These are phyloP conservation scores for Euura saliciscinereae DNA, from an alignment of 1,140 invertebrate genomes.

Conservation along the genomic window DNA sequence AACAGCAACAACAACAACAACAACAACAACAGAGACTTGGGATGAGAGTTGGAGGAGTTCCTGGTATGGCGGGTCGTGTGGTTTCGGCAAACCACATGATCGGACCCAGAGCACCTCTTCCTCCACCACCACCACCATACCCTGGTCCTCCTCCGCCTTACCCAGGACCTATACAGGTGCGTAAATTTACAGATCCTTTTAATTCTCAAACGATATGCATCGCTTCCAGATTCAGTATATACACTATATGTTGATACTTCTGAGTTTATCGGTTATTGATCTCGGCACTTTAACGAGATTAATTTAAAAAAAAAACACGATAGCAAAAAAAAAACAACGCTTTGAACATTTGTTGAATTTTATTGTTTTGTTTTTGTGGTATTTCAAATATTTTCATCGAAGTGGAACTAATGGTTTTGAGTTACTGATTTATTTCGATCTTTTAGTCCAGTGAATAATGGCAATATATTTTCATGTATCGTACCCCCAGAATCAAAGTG, in stretches of 20 bases:
- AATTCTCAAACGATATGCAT: conserved; percentile 36
- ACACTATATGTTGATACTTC: conserved; percentile 33
- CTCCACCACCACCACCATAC: conserved; percentile 66
- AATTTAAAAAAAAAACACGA: too few relatives aligned
- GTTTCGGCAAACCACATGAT: conserved; percentile 56
- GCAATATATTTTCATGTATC: too few relatives aligned
- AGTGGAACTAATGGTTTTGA: too few relatives aligned
- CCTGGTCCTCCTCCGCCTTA: conserved; percentile 68
- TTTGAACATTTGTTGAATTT: conserved; percentile 27
- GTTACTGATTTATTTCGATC: too few relatives aligned
- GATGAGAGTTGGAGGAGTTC: conserved; percentile 48
- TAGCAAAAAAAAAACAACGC: conserved; percentile 10
- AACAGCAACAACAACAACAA: conserved; percentile 27
- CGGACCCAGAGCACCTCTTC: conserved; percentile 55
- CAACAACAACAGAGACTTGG: conserved; percentile 47
- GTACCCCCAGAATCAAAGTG: too few relatives aligned
- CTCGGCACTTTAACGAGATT: neutral
- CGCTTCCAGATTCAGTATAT: conserved; percentile 43
- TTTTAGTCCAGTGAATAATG: too few relatives aligned
- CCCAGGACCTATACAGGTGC: conserved; percentile 60
- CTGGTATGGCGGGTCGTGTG: conserved; percentile 48
- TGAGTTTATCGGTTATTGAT: conserved; percentile 21
- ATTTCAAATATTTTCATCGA: too few relatives aligned
- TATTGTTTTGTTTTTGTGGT: too few relatives aligned
- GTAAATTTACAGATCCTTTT: conserved; percentile 17